Conservation (phyloP, 2,797 vertebrate species). For the Chelon auratus region DNA sequence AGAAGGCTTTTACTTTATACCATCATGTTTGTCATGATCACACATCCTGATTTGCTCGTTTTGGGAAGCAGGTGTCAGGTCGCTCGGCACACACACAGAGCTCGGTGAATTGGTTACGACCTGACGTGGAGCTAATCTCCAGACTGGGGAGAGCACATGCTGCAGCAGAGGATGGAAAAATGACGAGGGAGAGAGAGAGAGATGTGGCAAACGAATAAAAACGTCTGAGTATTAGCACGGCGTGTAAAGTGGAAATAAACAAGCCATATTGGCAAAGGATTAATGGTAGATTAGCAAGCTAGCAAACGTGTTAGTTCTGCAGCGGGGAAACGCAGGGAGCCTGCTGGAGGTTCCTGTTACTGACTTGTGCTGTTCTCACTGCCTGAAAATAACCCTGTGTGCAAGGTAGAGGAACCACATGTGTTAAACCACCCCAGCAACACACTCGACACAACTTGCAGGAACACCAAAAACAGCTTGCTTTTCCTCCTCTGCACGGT, state of each 20-base stretch:
- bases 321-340: constrained; percentile 66
- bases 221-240: neutral
- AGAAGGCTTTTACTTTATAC: constrained; percentile 83
- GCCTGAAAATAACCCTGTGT: constrained; percentile 83
- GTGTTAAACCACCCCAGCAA: constrained; percentile 75
- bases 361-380: constrained; percentile 71
- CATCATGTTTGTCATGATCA: constrained; percentile 80
- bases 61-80: constrained; percentile 84
- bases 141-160: constrained; percentile 1
- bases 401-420: constrained; percentile 77
- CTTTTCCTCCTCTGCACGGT: constrained; percentile 58
- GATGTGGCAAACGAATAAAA: neutral
- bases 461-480: constrained; percentile 67
- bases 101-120: constrained; percentile 50
- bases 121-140: constrained; percentile 15
- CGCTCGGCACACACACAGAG: constrained; percentile 73
- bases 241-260: constrained; percentile 8
- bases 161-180: constrained; percentile 15
- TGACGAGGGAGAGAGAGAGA: too few relatives aligned
- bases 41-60: constrained; percentile 87
- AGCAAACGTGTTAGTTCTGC: constrained; percentile 38
- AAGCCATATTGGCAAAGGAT: neutral
- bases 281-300: constrained; percentile 23
- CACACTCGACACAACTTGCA: constrained; percentile 60
- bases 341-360: constrained; percentile 78